Base-by-base conservation (phyloP, 2,888 invertebrate genomes). In the Melieria crassipennis region DNA sequence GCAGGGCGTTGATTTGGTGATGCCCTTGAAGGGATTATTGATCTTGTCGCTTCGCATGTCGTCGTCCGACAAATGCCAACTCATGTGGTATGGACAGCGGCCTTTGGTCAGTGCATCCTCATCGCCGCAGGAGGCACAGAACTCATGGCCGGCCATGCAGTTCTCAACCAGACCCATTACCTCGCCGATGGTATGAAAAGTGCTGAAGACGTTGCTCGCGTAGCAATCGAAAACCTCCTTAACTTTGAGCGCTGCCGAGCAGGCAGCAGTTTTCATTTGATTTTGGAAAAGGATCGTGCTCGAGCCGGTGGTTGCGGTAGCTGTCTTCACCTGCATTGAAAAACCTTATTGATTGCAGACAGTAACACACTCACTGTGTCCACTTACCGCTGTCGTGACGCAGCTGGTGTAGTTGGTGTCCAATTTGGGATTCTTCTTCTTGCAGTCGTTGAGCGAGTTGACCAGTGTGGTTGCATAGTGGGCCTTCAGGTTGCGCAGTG, bases 201-300 rank as follows among this genome's bases (percentile, higher is more conserved):
- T 71, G 7, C 69, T 62, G 63, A 63, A 74, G 13, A 76, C 66
- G 30, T 69, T 47, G 3, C 47, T 10, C 7, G 66, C 65, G 63
- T 75, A 73, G 48, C 76, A 77, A 65, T 75, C 77, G 48, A 75
- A 75, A 30, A 71, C 65, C n/a, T 75, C 75, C 63, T 74, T 73
- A 9, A 75, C 64, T 69, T 75, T 75, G 3, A 69, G 62, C 7
- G 56, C 67, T 0, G 76, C 66, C 58, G 68, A 65, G 65, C 77
- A 76, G 7, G 69, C 65, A n/a, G 76, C 70, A 5, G 67, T 52
- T 16, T 69, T 73, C 58, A 76, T 70, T 70, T 75, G 74, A 66
- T 66, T 69, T 13, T 71, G 47, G 58, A 77, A 77, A 1, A 16
- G 66, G 45, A 69, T 72, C n/a, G 72, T 76, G 16, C 72, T 74